These are phyloP conservation scores for Minunthozetes semirufus DNA, from an alignment of 2,888 invertebrate genomes.

Conservation along the genomic window DNA sequence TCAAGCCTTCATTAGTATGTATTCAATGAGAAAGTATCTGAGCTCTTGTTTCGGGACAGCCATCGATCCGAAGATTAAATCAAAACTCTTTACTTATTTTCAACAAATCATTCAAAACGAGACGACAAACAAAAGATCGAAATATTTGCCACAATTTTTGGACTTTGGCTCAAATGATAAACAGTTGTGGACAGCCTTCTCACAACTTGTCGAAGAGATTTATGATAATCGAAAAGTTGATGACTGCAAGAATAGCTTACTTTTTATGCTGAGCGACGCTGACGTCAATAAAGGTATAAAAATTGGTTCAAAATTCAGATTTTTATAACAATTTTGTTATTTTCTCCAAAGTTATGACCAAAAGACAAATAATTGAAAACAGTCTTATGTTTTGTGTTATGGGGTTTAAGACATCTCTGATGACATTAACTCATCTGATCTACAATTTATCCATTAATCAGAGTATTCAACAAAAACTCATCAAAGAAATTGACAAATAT, in stretches of 20 bases:
- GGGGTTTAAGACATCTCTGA: not conserved
- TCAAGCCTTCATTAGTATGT: not conserved
- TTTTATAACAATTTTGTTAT: not conserved
- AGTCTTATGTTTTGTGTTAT: not conserved
- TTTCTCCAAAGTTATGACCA: not conserved
- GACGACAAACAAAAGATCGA: not conserved
- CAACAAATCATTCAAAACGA: not conserved
- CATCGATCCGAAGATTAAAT: not conserved
- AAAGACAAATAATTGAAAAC: conserved; percentile 8
- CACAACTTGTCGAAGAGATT: not conserved
- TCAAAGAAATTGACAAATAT: conserved; percentile 20
- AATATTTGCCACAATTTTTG: not conserved
- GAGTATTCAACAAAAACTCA: not conserved
- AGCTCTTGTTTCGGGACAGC: not conserved
- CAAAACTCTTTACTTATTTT: not conserved
- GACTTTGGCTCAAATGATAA: not conserved
- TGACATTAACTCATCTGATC: not conserved
- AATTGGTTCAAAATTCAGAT: not conserved
- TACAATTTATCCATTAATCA: not conserved
- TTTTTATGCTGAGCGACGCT: not conserved
- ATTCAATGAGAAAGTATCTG: not conserved
- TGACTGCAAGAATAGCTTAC: not conserved
- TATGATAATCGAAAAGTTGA: not conserved
- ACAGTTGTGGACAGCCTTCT: not conserved
- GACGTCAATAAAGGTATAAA: not conserved